These are phyloP conservation scores for Azemiops feae DNA, from an alignment of 2,113 vertebrate genomes.

Conservation along the genomic window DNA sequence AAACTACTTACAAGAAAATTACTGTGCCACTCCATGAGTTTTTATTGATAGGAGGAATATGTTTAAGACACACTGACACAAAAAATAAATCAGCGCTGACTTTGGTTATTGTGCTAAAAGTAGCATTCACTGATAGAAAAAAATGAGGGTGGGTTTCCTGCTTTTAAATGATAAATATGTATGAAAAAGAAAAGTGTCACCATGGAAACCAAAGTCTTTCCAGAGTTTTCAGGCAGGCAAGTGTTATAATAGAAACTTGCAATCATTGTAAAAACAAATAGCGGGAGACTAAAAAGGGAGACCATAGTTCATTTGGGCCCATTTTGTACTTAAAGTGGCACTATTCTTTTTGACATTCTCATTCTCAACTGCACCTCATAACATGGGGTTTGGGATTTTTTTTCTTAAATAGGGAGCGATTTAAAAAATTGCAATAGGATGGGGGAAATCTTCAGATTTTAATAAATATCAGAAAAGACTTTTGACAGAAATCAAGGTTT, in stretches of 20 bases:
- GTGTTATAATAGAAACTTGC: constrained; percentile 56
- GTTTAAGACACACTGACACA: constrained; percentile 62
- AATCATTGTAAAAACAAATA: constrained; percentile 63
- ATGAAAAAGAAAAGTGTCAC: constrained; percentile 64
- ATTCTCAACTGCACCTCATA: constrained; percentile 41
- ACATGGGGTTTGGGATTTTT: constrained; percentile 60
- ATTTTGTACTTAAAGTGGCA: constrained; percentile 48
- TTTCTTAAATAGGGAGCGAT: constrained; percentile 2
- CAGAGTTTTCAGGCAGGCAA: constrained; percentile 56
- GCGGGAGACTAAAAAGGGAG: constrained; percentile 26
- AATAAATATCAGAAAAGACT: background rate
- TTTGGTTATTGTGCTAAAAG: constrained; percentile 69
- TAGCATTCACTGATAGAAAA: constrained; percentile 60
- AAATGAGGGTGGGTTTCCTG: constrained; percentile 48
- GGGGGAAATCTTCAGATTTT: constrained; percentile 18
- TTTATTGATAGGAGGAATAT: constrained; percentile 57
- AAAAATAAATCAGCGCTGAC: constrained; percentile 70
- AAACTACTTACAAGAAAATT: constrained; percentile 61
- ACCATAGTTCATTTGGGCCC: constrained; percentile 14
- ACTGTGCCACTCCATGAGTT: constrained; percentile 36
- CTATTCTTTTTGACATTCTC: constrained; percentile 42
- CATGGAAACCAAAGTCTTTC: constrained; percentile 66
- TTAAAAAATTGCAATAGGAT: constrained; percentile 54
- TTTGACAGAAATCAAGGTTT: background rate
- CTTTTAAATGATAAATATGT: constrained; percentile 69